Base-by-base conservation (phyloP, 2,888 invertebrate genomes). In the Ichneumoninae sp. region DNA sequence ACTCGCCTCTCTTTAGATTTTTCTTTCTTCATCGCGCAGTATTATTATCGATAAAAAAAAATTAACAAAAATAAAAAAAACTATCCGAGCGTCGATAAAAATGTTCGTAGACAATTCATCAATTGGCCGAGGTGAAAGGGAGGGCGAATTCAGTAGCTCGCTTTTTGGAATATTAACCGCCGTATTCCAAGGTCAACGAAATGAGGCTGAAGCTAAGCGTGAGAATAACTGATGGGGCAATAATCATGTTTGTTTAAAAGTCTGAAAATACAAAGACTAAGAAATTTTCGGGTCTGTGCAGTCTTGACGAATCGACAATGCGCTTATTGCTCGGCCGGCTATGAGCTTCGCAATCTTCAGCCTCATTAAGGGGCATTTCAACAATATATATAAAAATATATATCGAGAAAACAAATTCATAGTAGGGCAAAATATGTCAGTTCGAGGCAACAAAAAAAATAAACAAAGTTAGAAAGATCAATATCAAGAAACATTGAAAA, bases 141-240 rank as follows among this genome's bases (percentile, higher is more conserved):
- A 89, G 89, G 91, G 92, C 90, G 89, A 89, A 92, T 91, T 91
- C 92, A 92, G 93, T 92, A 93, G 93, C 90, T 91, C 89, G 87
- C 89, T 92, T 92, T 89, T 91, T 83, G 85, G 85, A 83, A 83
- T 85, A 85, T 83, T 77, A 73, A 78, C 80, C 83, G 69, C 40
- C 73, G 75, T 85, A 85, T 85, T 85, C 85, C 85, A 85, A 79
- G 57, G 44, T 70, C 60, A 65, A 69, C 33, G 47, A 57, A 83
- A 81, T 78, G 74, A 83, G 57, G 65, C 75, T 80, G 83, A 83
- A 83, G 81, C 44, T 71, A 65, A 73, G 73, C n/a, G 26, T 47
- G 22, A 57, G 57, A 80, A 82, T 65, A 76, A 70, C 10, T 16
- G 57, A 26, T n/a, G 19, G 63, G 68, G 60, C 54, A 50, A 57